Evolutionary conservation across 1,140 invertebrate genomes (phyloP), one percentile per base, ranked within the genome.

Genomic region (Trialeurodes vaporariorum): DNA sequence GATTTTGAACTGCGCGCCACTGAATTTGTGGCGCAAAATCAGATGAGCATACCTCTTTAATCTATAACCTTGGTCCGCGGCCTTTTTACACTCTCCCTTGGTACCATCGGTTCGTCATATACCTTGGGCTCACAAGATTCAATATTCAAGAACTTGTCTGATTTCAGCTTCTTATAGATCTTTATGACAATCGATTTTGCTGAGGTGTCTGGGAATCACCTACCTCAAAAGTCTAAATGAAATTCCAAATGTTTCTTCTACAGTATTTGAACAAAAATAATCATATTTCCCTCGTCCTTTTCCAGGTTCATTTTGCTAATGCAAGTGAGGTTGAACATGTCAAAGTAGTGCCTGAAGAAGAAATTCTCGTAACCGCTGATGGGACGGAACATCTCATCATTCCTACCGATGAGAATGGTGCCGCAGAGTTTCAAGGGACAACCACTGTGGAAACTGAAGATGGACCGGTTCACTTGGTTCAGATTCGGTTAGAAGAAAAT

Each of bases 391-490:
- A 68, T 27, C 63, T 68, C 59, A 68, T 70, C 21, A 66, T 70
- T 13, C 66, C 70, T 25, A 66, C 68, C 17, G 69, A 64, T 60
- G 67, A 65, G 40, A 65, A 61, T 25, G 64, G 68, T 40, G 65
- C 61, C 1, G 68, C 65, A 23, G 71, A 69, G 25, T 69, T 67
- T 27, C 40, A 64, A 40, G 72, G 71, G 63, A 72, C 70, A n/a
- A 66, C 70, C 13, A 70, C 68, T 24, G 69, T 75, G 23, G 69
- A 74, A 58, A 72, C 70, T 21, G 68, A 73, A 12, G 70, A 70
- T 13, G 74, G 72, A 21, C 70, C 72, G 27, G 70, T 75, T 1
- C 74, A 74, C 34, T 67, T 75, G 13, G 73, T 75, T 22, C 74
- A 75, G 40, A 75, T 75, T 27, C 67, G 67, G 61, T 60, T 74